These are phyloP conservation scores for Tribolium madens DNA, from an alignment of 1,140 invertebrate species.

Conservation along the genomic window DNA sequence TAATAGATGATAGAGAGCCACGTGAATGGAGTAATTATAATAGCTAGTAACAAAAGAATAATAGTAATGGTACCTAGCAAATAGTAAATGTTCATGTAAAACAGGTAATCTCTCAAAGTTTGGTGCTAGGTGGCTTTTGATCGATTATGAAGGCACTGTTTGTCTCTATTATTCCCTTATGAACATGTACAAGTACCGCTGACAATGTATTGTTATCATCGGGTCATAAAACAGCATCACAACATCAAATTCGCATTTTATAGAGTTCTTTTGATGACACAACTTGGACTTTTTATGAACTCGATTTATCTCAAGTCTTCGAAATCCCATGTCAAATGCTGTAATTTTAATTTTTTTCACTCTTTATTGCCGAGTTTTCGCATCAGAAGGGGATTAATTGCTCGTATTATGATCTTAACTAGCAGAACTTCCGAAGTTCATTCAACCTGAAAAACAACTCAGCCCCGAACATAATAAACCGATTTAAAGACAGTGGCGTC, in stretches of 20 bases:
- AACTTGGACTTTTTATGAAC: not conserved
- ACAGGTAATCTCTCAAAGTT: no score
- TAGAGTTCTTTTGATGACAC: not conserved
- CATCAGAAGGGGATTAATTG: not conserved
- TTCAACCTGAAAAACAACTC: slow-evolving; percentile 9
- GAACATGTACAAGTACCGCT: not conserved
- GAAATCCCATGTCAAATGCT: not conserved
- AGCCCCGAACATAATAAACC: not conserved
- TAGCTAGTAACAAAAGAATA: no score
- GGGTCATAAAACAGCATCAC: not conserved
- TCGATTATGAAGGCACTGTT: no score
- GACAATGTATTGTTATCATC: slow-evolving; percentile 6
- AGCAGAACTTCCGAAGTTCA: slow-evolving; percentile 1
- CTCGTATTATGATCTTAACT: not conserved
- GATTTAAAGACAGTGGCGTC: not conserved
- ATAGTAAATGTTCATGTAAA: no score
- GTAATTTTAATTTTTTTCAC: no score
- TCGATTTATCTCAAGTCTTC: not conserved
- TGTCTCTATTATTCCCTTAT: no score
- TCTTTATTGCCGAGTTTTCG: not conserved
- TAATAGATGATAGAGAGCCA: no score
- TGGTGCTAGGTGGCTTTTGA: no score
- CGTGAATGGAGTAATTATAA: no score
- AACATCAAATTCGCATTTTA: slow-evolving; percentile 14
- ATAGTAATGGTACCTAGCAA: no score